Evolutionary conservation across 1,140 invertebrate species (phyloP), one percentile per base, ranked within the genome.

Genomic region (Drosophila seguyi): DNA sequence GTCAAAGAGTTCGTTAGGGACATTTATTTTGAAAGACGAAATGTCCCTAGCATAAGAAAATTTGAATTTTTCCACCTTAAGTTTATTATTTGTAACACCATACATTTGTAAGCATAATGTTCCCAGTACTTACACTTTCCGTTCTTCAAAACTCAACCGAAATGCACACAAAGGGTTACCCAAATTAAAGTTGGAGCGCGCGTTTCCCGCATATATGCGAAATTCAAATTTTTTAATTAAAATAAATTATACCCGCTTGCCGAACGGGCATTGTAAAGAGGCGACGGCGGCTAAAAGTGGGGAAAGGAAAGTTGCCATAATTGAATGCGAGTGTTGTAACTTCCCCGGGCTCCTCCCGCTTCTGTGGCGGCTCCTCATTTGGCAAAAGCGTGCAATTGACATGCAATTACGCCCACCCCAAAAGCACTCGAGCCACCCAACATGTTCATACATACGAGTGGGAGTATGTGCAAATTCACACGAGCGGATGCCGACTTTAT

Each of bases 351-450:
- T 55, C 20, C 38, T 27, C 25, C 36, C 39, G 31, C 11, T 52
- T 2, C 36, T 18, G 20, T 6, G 0, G 5, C 8, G 39, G 27
- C 27, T 20, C 18, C 73, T 39, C 36, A 52, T 65, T 65, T 75
- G 58, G 47, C 39, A 52, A 55, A 72, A 79, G 71, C 80, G 71
- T 90, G 80, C 84, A 88, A 84, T 88, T 88, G 85, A 90, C 85
- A 90, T 90, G 84, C 85, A 90, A 87, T 87, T 87, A 86, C 75
- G 69, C 60, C 27, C 78, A 57, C 63, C 61, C 57, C n/a, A n/a
- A n/a, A 53, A 44, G 45, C 39, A 52, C 27, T 42, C 39, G 41
- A 41, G 36, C n/a, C 53, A 13, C 45, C 41, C 31, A 29, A 13
- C 38, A 22, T n/a, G n/a, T n/a, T 4, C 25, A 2, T 31, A 61